Evolutionary conservation across 2,888 invertebrate genomes (phyloP).

Genomic region (Lycia hirtaria): DNA sequence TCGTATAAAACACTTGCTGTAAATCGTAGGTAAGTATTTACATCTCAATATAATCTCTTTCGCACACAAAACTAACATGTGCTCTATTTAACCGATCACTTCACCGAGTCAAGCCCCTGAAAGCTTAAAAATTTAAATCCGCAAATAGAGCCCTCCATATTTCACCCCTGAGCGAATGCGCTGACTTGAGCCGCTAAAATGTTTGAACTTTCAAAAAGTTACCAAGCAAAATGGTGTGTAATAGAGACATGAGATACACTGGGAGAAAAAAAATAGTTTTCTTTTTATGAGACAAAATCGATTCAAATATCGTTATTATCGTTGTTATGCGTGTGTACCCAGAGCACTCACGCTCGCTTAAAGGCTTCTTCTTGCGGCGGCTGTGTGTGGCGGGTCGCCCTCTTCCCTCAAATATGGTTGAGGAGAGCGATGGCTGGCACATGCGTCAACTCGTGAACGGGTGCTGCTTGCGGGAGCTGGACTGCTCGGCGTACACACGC

Average conservation of each 20-base stretch:
- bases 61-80: conserved; percentile 51
- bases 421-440: too few species aligned
- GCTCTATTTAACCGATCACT: conserved; percentile 58
- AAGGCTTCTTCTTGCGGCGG: too few species aligned
- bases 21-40: too few species aligned
- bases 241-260: conserved; percentile 45
- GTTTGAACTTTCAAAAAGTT: conserved; percentile 67
- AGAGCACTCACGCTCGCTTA: too few species aligned
- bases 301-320: neutral
- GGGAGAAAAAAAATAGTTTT: conserved; percentile 21
- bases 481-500: too few species aligned
- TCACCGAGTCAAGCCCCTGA: conserved; percentile 54
- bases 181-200: conserved; percentile 56
- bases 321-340: too few species aligned
- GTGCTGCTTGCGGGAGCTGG: too few species aligned
- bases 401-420: too few species aligned
- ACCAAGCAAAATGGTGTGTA: conserved; percentile 56
- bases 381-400: too few species aligned
- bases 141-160: conserved; percentile 71
- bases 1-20: too few species aligned
- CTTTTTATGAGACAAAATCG: neutral
- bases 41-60: conserved; percentile 26
- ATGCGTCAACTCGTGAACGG: too few species aligned
- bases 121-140: conserved; percentile 70
- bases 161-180: conserved; percentile 71